Evolutionary conservation across 2,113 vertebrate genomes (phyloP).

Genomic region (Centropus bengalensis): DNA sequence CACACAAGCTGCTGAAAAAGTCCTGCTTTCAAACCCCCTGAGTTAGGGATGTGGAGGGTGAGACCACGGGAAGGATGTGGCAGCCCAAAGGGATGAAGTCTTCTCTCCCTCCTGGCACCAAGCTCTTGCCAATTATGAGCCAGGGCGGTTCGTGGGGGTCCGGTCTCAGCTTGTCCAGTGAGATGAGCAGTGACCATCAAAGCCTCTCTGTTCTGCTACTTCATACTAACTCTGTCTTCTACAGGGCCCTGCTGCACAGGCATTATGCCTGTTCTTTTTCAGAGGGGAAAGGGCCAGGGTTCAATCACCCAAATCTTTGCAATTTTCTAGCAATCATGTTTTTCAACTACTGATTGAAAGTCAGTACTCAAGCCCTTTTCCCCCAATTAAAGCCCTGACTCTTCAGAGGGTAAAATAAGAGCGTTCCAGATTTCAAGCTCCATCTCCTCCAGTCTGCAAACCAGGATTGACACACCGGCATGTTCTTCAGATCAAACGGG

Average conservation of each 20-base stretch:
- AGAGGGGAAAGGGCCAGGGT: not conserved
- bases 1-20: not conserved
- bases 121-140: not conserved
- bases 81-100: not conserved
- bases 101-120: not conserved
- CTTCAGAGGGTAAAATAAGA: not conserved
- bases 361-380: not conserved
- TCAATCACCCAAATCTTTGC: not conserved
- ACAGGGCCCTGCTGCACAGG: accelerated
- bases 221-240: not conserved
- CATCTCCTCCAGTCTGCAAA: conserved; percentile 21
- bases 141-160: accelerated
- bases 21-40: not conserved
- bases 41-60: not conserved
- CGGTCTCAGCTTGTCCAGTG: not conserved
- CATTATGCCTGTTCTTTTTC: not conserved
- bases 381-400: not conserved
- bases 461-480: not conserved
- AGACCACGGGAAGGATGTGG: not conserved
- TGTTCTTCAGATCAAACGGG: not conserved
- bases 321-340: not conserved
- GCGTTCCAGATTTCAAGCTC: conserved; percentile 10
- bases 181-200: not conserved
- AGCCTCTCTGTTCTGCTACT: not conserved
- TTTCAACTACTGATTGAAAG: not conserved